Base-by-base conservation (phyloP, 2,888 invertebrate genomes). In the Pyrrhosoma nymphula region DNA sequence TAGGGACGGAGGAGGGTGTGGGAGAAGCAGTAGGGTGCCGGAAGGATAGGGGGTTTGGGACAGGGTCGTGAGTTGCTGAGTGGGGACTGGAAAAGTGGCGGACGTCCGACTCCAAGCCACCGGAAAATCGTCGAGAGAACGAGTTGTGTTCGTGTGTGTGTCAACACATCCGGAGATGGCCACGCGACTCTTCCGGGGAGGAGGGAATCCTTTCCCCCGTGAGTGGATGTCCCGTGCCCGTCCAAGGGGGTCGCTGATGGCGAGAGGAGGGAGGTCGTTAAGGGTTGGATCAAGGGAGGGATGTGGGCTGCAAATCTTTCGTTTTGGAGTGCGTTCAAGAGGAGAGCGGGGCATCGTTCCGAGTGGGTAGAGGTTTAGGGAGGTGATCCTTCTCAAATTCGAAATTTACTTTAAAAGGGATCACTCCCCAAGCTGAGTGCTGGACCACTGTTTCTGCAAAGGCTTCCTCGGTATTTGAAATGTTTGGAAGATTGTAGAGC, bases 121-220 rank as follows among this genome's bases (percentile, higher is more conserved):
- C 93, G 93, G 93, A 93, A 93, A 93, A 93, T 93, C 93, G 93
- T 93, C 93, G 47, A 39, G 47, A 93, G 93, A n/a, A 75, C 93
- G 69, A 75, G 75, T 69, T 47, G 63, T 75, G 82, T 35, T 35
- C 8, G 14, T 82, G 75, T 75, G 30, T 82, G 93, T 75, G 93
- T 93, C 93, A 93, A 93, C 93, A 93, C 93, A 69, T 93, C 93
- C 93, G 93, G 93, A 47, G 55, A 69, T 47, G 93, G 93, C 93
- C 93, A 93, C 93, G 93, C 93, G 93, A 93, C 93, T 93, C 93
- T 69, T 93, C 93, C 93, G 93, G 47, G 82, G 35, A 14, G 82
- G 82, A 26, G 82, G 16, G 35, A 14, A 14, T 14, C 1, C 14
- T 23, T 82, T 35, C 35, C 82, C 82, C 35, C 82, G 69, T 69